phyloP scores from a whole-genome alignment of 2,797 vertebrate species.

The Hylomyscus alleni region DNA sequence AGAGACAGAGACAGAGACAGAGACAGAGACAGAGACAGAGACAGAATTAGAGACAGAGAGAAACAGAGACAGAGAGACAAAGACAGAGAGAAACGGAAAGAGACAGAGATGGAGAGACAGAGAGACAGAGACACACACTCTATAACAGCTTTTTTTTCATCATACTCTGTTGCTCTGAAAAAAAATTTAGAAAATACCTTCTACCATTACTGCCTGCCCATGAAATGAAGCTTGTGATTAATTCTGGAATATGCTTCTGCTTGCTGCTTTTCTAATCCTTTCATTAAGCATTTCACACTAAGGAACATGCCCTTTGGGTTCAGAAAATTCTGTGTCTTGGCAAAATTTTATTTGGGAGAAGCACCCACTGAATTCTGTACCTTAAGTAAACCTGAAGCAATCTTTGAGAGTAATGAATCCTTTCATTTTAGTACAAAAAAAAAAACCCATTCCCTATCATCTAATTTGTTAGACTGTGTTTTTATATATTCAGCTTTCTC shows the following conservation, averaged over 20 bases:
- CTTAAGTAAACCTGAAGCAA: slow-evolving; percentile 54
- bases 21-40: too few relatives aligned
- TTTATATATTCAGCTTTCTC: slow-evolving; percentile 60
- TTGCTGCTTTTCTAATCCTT: neutral
- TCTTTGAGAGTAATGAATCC: slow-evolving; percentile 42
- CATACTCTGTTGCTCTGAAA: neutral
- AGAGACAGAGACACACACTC: neutral
- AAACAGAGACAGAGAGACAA: too few relatives aligned
- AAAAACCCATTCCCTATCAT: neutral
- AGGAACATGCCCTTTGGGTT: neutral
- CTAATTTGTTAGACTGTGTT: slow-evolving; percentile 50
- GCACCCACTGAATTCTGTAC: slow-evolving; percentile 15
- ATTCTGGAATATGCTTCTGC: slow-evolving; percentile 13
- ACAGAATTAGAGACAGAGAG: neutral
- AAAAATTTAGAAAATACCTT: neutral
- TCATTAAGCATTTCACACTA: neutral
- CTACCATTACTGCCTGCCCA: neutral
- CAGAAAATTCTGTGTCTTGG: slow-evolving; percentile 7
- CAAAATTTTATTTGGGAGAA: slow-evolving; percentile 23
- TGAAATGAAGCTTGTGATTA: neutral
- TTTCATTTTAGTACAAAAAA: slow-evolving; percentile 66
- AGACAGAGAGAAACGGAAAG: too few relatives aligned
- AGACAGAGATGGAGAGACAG: too few relatives aligned
- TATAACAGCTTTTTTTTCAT: neutral
- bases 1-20: too few relatives aligned